These are phyloP conservation scores for Theristicus caerulescens DNA, from an alignment of 2,113 vertebrate species.

Conservation along the genomic window DNA sequence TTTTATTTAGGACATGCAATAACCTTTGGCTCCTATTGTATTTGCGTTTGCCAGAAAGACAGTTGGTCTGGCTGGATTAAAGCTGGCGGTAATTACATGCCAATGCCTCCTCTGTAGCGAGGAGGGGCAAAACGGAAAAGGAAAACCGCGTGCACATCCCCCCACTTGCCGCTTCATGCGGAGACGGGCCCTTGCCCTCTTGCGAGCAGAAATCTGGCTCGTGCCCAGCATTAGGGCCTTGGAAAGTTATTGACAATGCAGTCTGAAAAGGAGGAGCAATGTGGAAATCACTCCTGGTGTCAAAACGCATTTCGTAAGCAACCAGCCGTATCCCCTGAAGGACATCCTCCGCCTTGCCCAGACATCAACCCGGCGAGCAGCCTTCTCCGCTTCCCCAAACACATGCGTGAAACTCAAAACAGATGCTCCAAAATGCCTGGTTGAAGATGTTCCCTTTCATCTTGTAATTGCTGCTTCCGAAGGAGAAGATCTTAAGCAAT, in stretches of 20 bases:
- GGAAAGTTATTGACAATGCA: not conserved
- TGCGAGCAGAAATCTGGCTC: accelerated
- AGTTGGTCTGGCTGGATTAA: conserved; percentile 42
- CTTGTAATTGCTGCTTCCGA: conserved; percentile 14
- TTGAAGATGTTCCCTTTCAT: conserved; percentile 15
- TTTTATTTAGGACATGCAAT: conserved; percentile 37
- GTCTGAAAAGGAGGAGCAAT: not conserved
- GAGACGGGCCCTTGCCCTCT: not conserved
- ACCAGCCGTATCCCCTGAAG: not conserved
- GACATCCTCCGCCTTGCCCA: not conserved
- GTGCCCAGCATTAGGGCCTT: accelerated
- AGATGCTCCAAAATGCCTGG: not conserved
- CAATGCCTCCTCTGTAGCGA: not conserved
- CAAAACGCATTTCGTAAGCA: not conserved
- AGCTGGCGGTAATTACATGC: not conserved
- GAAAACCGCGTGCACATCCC: not conserved
- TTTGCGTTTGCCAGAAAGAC: conserved; percentile 25
- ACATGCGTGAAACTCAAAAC: not conserved
- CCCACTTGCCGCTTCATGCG: accelerated
- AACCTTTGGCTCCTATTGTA: conserved; percentile 49
- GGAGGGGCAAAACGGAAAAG: not conserved
- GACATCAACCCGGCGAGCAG: not conserved
- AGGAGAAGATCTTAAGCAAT: not conserved
- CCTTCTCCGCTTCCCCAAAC: not conserved
- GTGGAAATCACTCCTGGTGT: not conserved